These are phyloP conservation scores for Holacanthus passer DNA, from an alignment of 2,113 vertebrate genomes.

Conservation along the genomic window DNA sequence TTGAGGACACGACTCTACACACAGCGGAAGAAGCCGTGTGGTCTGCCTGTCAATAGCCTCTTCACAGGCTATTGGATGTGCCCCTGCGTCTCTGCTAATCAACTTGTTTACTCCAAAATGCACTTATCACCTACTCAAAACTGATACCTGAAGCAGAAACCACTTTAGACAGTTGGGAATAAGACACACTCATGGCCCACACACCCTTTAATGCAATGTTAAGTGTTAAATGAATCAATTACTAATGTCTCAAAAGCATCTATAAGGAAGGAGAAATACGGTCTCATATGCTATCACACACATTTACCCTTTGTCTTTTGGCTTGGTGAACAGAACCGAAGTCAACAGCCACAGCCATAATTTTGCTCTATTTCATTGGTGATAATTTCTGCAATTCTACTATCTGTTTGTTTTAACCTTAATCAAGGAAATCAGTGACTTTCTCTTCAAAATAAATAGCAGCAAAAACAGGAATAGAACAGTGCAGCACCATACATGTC, in stretches of 20 bases:
- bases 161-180: neutral
- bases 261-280: neutral
- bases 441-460: neutral
- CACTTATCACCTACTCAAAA: neutral
- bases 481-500: too few species aligned
- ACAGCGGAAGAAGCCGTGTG: constrained; percentile 17
- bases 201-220: neutral
- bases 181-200: neutral
- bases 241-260: neutral
- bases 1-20: constrained; percentile 22
- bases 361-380: neutral
- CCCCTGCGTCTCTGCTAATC: neutral
- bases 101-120: constrained; percentile 20
- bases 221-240: neutral
- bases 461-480: neutral
- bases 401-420: neutral
- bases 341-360: neutral
- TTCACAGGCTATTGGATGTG: constrained; percentile 17
- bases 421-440: neutral
- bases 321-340: neutral
- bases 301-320: too few species aligned
- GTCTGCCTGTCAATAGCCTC: constrained; percentile 40
- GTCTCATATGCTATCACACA: neutral
- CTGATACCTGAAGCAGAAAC: neutral
- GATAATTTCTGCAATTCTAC: neutral